phyloP scores from a whole-genome alignment of 2,888 invertebrate genomes.

The Macaria liturata region DNA sequence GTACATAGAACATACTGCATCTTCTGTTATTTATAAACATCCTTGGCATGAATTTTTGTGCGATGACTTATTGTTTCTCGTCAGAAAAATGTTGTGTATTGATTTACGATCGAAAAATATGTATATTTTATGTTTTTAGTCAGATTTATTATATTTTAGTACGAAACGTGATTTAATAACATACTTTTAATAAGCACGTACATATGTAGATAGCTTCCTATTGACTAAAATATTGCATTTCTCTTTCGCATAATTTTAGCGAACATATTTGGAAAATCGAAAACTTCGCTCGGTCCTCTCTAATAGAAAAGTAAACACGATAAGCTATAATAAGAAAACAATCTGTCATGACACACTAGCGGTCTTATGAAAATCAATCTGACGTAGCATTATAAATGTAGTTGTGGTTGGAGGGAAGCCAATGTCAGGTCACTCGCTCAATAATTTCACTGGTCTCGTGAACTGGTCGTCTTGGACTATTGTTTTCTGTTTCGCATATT shows the following conservation, averaged over 20 bases:
- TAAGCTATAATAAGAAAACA: too few relatives aligned
- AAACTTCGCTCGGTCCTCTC: too few relatives aligned
- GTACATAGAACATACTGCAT: conserved; percentile 27
- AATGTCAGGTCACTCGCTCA: conserved; percentile 44
- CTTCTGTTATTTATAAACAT: conserved; percentile 44
- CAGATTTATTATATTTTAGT: too few relatives aligned
- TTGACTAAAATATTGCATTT: too few relatives aligned
- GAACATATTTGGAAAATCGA: too few relatives aligned
- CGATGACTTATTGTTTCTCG: conserved; percentile 33
- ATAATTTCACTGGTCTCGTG: conserved; percentile 38
- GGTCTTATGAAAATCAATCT: conserved; percentile 26
- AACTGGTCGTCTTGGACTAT: conserved; percentile 2
- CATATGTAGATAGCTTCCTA: too few relatives aligned
- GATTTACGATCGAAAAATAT: neutral
- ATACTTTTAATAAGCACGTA: too few relatives aligned
- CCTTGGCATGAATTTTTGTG: conserved; percentile 46
- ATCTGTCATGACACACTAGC: conserved; percentile 13
- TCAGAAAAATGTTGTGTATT: conserved; percentile 14
- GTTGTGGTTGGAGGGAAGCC: conserved; percentile 44
- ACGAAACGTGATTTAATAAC: too few relatives aligned
- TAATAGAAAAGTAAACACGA: too few relatives aligned
- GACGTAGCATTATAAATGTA: conserved; percentile 28
- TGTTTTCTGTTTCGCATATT: conserved; percentile 12
- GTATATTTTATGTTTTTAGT: too few relatives aligned
- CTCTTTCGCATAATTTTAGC: too few relatives aligned